Percentiles rank a stretch among this genome's conserved stretches.
phyloP scores from a whole-genome alignment of 2,113 vertebrate species.

The Serilophus lunatus region DNA sequence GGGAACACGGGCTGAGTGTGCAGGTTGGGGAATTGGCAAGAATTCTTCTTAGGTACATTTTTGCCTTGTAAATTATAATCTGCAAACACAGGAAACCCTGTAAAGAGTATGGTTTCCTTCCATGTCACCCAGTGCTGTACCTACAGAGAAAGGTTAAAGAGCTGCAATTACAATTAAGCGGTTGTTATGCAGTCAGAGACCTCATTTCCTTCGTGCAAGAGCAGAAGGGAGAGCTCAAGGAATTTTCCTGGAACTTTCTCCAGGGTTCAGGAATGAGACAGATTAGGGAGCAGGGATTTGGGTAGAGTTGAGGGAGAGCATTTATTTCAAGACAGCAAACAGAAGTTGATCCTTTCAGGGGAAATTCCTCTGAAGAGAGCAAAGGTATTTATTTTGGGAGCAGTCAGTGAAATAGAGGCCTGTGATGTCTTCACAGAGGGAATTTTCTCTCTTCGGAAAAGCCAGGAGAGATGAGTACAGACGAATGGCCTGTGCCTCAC shows the following conservation, averaged over 20 bases:
- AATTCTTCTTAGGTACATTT: background rate
- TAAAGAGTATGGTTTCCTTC: background rate
- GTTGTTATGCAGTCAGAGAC: background rate
- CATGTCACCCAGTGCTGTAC: background rate
- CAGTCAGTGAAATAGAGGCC: background rate
- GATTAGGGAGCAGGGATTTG: background rate
- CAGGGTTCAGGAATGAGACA: background rate
- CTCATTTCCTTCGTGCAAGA: background rate
- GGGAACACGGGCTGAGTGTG: background rate
- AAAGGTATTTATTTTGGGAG: background rate
- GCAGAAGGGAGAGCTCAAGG: background rate
- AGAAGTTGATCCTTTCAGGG: background rate
- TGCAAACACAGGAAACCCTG: background rate
- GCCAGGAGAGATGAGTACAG: background rate
- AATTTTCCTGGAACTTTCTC: background rate
- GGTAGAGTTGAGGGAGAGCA: background rate
- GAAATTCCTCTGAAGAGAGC: background rate
- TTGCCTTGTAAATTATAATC: background rate
- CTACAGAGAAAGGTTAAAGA: background rate
- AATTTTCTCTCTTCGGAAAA: background rate
- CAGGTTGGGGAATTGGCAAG: background rate
- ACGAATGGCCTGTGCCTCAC: accelerated
- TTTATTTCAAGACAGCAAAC: background rate
- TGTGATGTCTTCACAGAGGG: background rate
- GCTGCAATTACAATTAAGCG: background rate